Evolutionary conservation across 2,888 invertebrate species (phyloP).

Genomic region (Limnephilus lunatus): DNA sequence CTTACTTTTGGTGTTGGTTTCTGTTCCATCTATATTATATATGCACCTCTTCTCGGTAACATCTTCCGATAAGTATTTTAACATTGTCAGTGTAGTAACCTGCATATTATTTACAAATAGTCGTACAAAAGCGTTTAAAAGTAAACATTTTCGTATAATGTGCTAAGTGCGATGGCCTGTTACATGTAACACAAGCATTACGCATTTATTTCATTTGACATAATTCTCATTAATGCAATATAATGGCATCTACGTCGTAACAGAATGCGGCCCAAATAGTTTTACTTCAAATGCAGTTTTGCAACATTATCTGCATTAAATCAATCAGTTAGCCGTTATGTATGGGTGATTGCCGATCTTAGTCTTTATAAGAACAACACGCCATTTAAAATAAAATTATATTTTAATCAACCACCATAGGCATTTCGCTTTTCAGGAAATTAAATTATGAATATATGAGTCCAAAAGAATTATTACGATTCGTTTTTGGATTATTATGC

Average conservation of each 20-base stretch:
- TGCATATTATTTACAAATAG: neutral
- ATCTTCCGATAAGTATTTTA: neutral
- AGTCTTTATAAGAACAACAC: too few relatives aligned
- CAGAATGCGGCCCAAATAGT: neutral
- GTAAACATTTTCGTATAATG: constrained; percentile 26
- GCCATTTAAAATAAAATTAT: too few relatives aligned
- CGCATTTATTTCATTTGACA: neutral
- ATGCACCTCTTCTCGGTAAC: neutral
- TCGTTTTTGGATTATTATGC: too few relatives aligned
- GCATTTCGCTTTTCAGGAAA: too few relatives aligned
- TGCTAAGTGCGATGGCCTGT: neutral
- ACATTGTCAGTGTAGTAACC: neutral
- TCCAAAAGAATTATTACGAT: too few relatives aligned
- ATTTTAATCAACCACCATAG: too few relatives aligned
- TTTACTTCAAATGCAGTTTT: too few relatives aligned
- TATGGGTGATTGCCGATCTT: too few relatives aligned
- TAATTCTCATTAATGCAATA: neutral
- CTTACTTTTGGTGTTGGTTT: neutral
- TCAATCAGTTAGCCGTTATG: too few relatives aligned
- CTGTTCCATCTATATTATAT: neutral
- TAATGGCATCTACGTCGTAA: neutral
- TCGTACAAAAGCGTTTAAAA: constrained; percentile 4
- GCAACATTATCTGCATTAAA: too few relatives aligned
- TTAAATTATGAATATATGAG: too few relatives aligned
- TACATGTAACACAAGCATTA: neutral